These are phyloP conservation scores for Tiliqua scincoides DNA, from an alignment of 2,113 vertebrate species.

Conservation along the genomic window DNA sequence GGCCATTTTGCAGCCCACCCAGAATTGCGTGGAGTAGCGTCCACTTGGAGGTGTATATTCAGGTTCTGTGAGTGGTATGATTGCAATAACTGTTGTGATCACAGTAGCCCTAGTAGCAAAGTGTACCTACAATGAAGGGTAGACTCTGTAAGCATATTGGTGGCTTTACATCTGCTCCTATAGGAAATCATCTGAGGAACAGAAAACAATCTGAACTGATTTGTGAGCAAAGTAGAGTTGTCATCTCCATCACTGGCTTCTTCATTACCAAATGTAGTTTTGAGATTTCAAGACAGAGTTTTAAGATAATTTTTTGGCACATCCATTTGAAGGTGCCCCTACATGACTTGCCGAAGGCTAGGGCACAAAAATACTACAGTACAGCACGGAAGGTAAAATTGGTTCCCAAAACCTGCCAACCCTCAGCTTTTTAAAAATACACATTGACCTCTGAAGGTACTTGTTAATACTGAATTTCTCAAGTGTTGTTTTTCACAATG, in stretches of 20 bases:
- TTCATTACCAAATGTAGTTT: neutral
- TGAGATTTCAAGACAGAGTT: neutral
- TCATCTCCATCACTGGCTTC: neutral
- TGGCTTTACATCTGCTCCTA: neutral
- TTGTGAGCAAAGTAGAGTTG: neutral
- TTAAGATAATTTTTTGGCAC: neutral
- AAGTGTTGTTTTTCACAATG: neutral
- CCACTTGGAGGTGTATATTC: neutral
- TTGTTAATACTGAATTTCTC: neutral
- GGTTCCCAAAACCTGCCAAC: neutral
- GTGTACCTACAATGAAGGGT: neutral
- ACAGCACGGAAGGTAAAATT: neutral
- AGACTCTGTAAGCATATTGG: neutral
- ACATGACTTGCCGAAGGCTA: neutral
- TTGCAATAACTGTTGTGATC: neutral
- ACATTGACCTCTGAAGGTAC: neutral
- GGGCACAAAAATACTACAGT: neutral
- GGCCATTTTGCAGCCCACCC: too few relatives aligned
- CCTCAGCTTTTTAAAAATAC: neutral
- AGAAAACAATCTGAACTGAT: neutral
- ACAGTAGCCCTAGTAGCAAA: neutral
- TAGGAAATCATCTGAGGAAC: neutral
- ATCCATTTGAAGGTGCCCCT: neutral
- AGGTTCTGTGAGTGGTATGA: neutral
- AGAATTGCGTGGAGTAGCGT: neutral